A percentile compares a stretch with the other conserved stretches of the same genome.
Evolutionary conservation across 2,797 vertebrate genomes (phyloP).

Genomic region (Lutjanus campechanus): DNA sequence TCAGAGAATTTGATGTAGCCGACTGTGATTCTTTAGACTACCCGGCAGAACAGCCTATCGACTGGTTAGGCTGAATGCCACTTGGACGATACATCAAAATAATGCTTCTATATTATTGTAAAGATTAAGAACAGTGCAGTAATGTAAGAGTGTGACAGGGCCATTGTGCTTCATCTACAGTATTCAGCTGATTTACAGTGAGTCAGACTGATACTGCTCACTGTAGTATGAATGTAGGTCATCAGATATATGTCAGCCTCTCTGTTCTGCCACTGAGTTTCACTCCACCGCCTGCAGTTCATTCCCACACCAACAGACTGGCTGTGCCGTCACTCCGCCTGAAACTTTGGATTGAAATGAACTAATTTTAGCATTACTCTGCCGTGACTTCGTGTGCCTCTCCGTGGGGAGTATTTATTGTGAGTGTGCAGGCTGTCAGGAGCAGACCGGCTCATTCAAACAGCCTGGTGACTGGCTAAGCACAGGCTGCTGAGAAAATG

Average conservation of each 20-base stretch:
- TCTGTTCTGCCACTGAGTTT: neutral
- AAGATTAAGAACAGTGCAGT: too few relatives aligned
- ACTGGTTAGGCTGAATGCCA: too few relatives aligned
- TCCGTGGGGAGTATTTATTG: constrained; percentile 36
- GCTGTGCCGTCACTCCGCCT: constrained; percentile 1
- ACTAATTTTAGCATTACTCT: constrained; percentile 33
- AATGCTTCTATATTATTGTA: too few relatives aligned
- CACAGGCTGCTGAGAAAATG: constrained; percentile 14
- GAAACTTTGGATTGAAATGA: constrained; percentile 40
- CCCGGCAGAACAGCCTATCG: too few relatives aligned
- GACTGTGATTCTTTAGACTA: too few relatives aligned
- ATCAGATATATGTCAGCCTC: neutral
- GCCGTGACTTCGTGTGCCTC: constrained; percentile 21
- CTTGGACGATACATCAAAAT: too few relatives aligned
- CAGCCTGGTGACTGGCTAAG: constrained; percentile 18
- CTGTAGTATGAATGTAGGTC: constrained; percentile 21
- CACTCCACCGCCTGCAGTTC: constrained; percentile 3
- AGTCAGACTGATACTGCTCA: constrained; percentile 4
- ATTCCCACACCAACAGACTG: constrained; percentile 4
- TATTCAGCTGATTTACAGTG: constrained; percentile 8
- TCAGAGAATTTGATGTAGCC: too few relatives aligned
- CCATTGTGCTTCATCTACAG: neutral
- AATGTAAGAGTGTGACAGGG: neutral
- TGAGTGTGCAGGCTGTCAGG: constrained; percentile 37
- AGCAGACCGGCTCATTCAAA: constrained; percentile 37